Conservation (phyloP, 37 sponge, comb jelly and placozoan species). For the Theonella swinhoei region DNA sequence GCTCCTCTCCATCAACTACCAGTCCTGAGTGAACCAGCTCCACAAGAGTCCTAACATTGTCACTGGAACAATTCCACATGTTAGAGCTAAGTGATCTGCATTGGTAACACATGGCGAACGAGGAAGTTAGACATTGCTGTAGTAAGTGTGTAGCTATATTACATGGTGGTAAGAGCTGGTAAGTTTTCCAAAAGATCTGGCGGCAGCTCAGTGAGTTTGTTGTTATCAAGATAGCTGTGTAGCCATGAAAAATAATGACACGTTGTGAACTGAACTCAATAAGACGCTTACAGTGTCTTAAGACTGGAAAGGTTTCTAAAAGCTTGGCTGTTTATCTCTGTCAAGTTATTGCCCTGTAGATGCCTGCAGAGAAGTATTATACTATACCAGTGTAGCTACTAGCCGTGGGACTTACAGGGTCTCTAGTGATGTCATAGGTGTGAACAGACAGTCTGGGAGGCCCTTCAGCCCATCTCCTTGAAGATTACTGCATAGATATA, state of each 20-base stretch:
- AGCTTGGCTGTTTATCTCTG: background rate
- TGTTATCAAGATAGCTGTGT: background rate
- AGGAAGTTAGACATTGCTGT: background rate
- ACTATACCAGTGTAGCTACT: too few species aligned
- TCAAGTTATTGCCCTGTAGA: constrained; percentile 1
- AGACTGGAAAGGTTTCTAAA: constrained; percentile 23
- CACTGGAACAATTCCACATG: background rate
- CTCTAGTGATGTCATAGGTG: constrained; percentile 16
- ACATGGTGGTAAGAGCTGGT: constrained; percentile 35
- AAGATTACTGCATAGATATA: constrained; percentile 6
- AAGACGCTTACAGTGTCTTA: constrained; percentile 15
- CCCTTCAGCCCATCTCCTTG: constrained; percentile 1
- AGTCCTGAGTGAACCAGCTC: background rate
- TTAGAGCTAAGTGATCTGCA: background rate
- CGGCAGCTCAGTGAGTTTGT: background rate
- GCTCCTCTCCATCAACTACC: background rate
- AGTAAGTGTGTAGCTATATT: background rate
- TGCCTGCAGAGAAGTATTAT: background rate
- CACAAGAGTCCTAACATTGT: background rate
- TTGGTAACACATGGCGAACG: background rate
- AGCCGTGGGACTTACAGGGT: constrained; percentile 21
- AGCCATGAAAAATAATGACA: background rate
- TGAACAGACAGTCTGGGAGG: constrained; percentile 40
- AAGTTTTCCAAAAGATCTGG: background rate
- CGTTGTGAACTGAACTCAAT: background rate